Percentiles rank a stretch among this genome's conserved stretches.
Conservation (phyloP, 2,113 vertebrate genomes). For the Grus americana region DNA sequence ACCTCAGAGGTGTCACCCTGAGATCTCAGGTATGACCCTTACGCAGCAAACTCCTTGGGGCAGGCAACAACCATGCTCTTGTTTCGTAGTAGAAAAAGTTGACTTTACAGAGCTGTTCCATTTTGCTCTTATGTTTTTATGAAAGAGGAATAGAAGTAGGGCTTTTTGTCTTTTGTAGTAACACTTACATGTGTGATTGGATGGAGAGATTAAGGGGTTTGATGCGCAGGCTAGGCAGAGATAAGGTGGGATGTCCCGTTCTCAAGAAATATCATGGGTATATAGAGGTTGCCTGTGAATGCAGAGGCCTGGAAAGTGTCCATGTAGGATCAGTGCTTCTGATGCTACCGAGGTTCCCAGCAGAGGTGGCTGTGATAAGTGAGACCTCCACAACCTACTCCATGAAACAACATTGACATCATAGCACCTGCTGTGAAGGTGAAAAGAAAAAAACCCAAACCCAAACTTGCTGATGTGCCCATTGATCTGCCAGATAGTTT, state of each 20-base stretch:
- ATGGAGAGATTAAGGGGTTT: background rate
- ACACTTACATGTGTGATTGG: background rate
- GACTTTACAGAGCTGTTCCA: background rate
- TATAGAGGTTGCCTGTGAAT: background rate
- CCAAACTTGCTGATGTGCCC: background rate
- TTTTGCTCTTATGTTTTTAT: background rate
- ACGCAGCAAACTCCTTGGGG: background rate
- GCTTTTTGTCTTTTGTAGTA: background rate
- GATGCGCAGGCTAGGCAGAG: background rate
- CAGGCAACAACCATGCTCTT: background rate
- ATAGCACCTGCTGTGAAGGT: background rate
- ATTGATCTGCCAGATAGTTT: background rate
- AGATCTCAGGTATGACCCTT: background rate
- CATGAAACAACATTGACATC: background rate
- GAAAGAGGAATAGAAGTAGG: background rate
- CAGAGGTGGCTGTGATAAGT: background rate
- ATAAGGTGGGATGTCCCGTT: background rate
- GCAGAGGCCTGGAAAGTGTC: background rate
- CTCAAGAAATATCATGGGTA: background rate
- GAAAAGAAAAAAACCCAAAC: no score
- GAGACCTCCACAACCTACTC: background rate
- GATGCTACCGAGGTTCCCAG: background rate
- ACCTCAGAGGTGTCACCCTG: background rate
- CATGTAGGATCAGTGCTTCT: background rate
- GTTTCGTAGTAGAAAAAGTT: background rate